Evolutionary conservation across 1,140 invertebrate genomes (phyloP).

Genomic region (Brachionus paranguensis): DNA sequence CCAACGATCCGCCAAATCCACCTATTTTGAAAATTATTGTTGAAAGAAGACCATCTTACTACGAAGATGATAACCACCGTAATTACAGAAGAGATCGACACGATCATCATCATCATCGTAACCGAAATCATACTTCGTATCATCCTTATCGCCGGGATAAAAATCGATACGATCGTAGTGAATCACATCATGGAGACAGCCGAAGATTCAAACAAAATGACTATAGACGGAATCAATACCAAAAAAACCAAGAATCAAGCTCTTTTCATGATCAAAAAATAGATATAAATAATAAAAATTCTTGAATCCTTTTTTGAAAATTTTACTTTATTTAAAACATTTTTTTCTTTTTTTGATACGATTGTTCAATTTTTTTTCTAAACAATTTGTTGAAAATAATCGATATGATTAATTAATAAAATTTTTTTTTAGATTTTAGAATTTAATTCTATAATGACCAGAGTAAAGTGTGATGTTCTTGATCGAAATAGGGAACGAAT

Average conservation of each 20-base stretch:
- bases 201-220: background rate
- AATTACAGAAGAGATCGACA: background rate
- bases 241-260: background rate
- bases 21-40: constrained; percentile 25
- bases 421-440: background rate
- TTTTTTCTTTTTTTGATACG: background rate
- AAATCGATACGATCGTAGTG: background rate
- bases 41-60: background rate
- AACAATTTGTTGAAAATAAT: background rate
- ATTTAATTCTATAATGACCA: constrained; percentile 33
- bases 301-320: background rate
- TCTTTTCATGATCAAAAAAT: background rate
- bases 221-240: background rate
- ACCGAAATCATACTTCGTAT: background rate
- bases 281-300: background rate
- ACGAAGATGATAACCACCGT: background rate
- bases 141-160: background rate
- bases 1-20: background rate
- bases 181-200: background rate
- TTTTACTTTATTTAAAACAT: background rate
- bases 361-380: background rate
- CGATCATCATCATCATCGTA: background rate
- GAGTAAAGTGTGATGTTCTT: constrained; percentile 9
- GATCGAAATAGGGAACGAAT: constrained; percentile 5
- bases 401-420: background rate